Evolutionary conservation across 2,113 vertebrate genomes (phyloP), one percentile per base, ranked within the genome.

Genomic region (Ancistrus triradiatus): DNA sequence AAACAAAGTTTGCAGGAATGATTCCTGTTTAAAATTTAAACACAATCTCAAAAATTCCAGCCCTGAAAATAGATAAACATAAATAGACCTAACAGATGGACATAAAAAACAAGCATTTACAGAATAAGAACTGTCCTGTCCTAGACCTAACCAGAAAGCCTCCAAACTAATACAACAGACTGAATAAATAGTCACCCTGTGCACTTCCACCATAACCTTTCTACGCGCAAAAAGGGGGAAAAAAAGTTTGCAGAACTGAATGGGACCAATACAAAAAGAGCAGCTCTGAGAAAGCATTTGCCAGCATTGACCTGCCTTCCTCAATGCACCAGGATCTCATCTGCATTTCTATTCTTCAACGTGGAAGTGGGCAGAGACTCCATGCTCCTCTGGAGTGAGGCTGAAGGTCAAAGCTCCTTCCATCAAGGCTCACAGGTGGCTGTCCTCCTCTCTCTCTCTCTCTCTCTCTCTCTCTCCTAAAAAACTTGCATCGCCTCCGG

Each of bases 311-410:
- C 89, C 87, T 83, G 74, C 28, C 42, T 84, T 88, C 85, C 81
- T 90, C 80, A 85, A 88, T 80, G 87, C 87, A 84, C 78, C 80
- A 84, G 84, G 79, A 79, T 81, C 85, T 91, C 79, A 91, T 91
- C 92, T 91, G 86, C 91, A 92, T 92, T 93, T 93, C 90, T 88
- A 83, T 91, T 92, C 88, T 82, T 77, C 75, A 65, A 79, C 88
- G 86, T 89, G 91, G 91, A 94, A 92, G 90, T 90, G 77, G 83
- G 81, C 80, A 75, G 84, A 86, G 88, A 86, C 87, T 89, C 83
- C 84, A 85, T 86, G 86, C 79, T 78, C 55, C 63, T 46, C 66
- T 64, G 55, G 69, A 66, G 81, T 80, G 80, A 58, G 76, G 73
- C 76, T 84, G 83, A 90, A 90, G 89, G 91, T 92, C 89, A 90